phyloP scores from a whole-genome alignment of 2,797 vertebrate genomes.

The Chloroceryle amazona region DNA sequence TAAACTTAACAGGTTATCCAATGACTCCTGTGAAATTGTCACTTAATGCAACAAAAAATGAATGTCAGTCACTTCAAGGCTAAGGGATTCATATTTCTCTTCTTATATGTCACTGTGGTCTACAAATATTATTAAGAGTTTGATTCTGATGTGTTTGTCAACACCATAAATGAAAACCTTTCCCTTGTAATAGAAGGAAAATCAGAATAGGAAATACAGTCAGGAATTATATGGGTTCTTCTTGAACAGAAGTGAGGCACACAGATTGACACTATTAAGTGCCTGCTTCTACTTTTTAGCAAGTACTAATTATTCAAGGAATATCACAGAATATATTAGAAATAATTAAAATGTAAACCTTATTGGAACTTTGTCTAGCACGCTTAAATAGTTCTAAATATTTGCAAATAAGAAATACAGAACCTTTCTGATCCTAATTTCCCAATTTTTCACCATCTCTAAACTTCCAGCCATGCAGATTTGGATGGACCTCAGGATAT shows the following conservation, averaged over 20 bases:
- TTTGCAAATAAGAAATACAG: slow-evolving; percentile 50
- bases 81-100: background rate
- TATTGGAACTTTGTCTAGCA: slow-evolving; percentile 13
- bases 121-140: background rate
- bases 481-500: background rate
- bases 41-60: background rate
- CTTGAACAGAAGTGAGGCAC: slow-evolving; percentile 28
- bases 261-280: slow-evolving; percentile 62
- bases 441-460: background rate
- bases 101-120: background rate
- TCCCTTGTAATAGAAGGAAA: background rate
- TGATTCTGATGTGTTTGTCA: background rate
- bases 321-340: slow-evolving; percentile 59
- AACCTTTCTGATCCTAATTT: background rate
- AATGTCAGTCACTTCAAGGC: background rate
- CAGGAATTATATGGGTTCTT: slow-evolving; percentile 44
- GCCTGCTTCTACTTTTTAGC: slow-evolving; percentile 69
- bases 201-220: background rate
- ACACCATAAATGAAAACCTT: background rate
- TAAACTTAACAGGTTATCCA: background rate
- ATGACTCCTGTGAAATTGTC: background rate
- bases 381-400: slow-evolving; percentile 64
- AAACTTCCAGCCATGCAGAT: background rate
- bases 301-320: slow-evolving; percentile 75
- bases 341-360: slow-evolving; percentile 67